Conservation (phyloP, 1,140 invertebrate genomes). For the Charaxes varanes region DNA sequence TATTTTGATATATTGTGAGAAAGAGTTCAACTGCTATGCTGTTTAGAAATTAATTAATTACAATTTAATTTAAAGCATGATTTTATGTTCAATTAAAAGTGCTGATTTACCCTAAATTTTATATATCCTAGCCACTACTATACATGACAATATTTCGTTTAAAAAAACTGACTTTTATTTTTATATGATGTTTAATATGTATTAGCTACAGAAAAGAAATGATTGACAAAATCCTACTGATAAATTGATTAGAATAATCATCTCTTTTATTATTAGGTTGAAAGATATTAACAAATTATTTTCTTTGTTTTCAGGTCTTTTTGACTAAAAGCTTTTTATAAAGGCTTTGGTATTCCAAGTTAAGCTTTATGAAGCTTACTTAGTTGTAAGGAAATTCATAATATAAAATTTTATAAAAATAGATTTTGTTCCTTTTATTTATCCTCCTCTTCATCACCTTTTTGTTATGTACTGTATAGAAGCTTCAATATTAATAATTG, state of each 20-base stretch:
- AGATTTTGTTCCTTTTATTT: slow-evolving; percentile 22
- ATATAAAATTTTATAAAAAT: slow-evolving; percentile 50
- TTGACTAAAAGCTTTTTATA: slow-evolving; percentile 79
- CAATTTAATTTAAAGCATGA: too few relatives aligned
- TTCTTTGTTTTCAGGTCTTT: slow-evolving; percentile 79
- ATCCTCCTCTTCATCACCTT: background rate
- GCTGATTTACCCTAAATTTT: too few relatives aligned
- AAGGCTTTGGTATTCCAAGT: slow-evolving; percentile 61
- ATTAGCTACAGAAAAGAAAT: slow-evolving; percentile 75
- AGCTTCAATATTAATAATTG: too few relatives aligned
- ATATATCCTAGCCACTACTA: too few relatives aligned
- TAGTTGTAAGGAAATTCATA: slow-evolving; percentile 62
- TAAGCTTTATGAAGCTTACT: slow-evolving; percentile 62
- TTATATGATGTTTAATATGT: slow-evolving; percentile 52
- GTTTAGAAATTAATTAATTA: too few relatives aligned
- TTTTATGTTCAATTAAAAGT: too few relatives aligned
- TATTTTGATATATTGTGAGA: too few relatives aligned
- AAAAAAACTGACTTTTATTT: background rate
- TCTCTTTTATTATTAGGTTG: background rate
- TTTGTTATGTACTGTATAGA: too few relatives aligned
- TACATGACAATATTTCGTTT: too few relatives aligned
- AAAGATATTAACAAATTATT: slow-evolving; percentile 15
- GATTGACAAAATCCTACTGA: slow-evolving; percentile 57
- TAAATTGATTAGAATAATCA: slow-evolving; percentile 11
- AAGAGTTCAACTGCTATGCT: too few relatives aligned